These are phyloP conservation scores for Galeopsomyia nigrocyanea DNA, from an alignment of 2,888 invertebrate genomes.

Conservation along the genomic window DNA sequence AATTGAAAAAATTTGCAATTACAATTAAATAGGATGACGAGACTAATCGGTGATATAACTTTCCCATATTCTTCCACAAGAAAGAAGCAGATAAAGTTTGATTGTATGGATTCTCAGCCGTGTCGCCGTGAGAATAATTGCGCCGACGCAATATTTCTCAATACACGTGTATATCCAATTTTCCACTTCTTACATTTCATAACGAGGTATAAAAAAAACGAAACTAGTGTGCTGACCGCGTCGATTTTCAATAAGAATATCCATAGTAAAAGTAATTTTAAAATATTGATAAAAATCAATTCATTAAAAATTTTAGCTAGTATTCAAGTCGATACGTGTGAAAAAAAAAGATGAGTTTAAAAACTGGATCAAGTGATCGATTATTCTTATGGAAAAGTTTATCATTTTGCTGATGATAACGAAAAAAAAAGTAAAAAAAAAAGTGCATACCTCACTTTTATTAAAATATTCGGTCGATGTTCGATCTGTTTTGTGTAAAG, in stretches of 20 bases:
- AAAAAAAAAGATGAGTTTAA: conserved; percentile 22
- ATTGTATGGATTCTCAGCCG: conserved; percentile 16
- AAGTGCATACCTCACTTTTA: conserved; percentile 25
- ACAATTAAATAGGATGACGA: conserved; percentile 33
- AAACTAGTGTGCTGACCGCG: conserved; percentile 36
- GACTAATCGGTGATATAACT: conserved; percentile 33
- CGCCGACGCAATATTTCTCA: conserved; percentile 33
- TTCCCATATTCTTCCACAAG: conserved; percentile 33
- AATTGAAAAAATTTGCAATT: conserved; percentile 39
- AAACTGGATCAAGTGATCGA: conserved; percentile 14
- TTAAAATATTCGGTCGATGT: conserved; percentile 35
- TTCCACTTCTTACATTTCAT: conserved; percentile 59
- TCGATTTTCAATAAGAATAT: conserved; percentile 29
- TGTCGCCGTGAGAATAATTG: conserved; percentile 23
- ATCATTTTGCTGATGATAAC: conserved; percentile 31
- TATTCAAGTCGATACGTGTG: conserved; percentile 29
- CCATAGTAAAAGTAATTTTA: conserved; percentile 42
- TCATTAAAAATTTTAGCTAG: conserved; percentile 34
- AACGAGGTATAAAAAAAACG: conserved; percentile 34
- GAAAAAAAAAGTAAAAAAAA: neutral
- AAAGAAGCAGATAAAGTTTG: conserved; percentile 22
- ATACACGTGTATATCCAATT: conserved; percentile 56
- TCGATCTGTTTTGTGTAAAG: conserved; percentile 43
- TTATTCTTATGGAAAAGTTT: conserved; percentile 27
- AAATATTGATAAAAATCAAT: conserved; percentile 31